Evolutionary conservation across 2,888 invertebrate genomes (phyloP).

Genomic region (Tanaodytes sp.): DNA sequence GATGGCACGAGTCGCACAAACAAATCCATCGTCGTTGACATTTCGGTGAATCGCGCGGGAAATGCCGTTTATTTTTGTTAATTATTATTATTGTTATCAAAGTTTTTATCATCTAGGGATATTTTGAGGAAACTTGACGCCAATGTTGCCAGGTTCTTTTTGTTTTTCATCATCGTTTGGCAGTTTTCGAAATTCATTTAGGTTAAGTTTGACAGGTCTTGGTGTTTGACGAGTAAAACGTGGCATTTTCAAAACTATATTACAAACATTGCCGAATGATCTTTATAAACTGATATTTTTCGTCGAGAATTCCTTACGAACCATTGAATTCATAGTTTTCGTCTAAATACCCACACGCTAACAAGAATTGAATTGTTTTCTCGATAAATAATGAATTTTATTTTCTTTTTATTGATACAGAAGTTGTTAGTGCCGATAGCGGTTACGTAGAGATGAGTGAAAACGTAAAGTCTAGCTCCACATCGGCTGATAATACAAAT

Average conservation of each 20-base stretch:
- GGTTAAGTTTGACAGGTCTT: conserved; percentile 1
- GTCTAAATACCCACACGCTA: no score
- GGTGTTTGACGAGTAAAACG: no score
- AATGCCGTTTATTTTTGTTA: conserved; percentile 18
- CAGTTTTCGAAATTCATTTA: background rate
- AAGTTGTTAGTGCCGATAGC: conserved; percentile 67
- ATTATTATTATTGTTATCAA: background rate
- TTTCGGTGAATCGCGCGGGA: conserved; percentile 56
- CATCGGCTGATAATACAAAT: conserved; percentile 61
- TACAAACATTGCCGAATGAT: no score
- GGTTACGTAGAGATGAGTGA: conserved; percentile 68
- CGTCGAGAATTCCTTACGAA: no score
- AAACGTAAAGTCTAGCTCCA: conserved; percentile 66
- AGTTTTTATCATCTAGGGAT: no score
- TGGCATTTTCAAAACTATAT: no score
- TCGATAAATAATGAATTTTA: no score
- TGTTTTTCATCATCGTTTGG: background rate
- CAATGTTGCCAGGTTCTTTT: background rate
- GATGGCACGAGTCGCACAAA: conserved; percentile 67
- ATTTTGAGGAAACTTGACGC: no score
- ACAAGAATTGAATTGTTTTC: no score
- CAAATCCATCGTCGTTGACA: conserved; percentile 58
- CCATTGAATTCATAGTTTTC: no score
- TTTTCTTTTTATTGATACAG: conserved; percentile 50
- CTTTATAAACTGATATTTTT: no score